Percentiles rank a stretch among this genome's conserved stretches.
Conservation (phyloP, 1,140 invertebrate genomes). For the Scaptomyza montana region DNA sequence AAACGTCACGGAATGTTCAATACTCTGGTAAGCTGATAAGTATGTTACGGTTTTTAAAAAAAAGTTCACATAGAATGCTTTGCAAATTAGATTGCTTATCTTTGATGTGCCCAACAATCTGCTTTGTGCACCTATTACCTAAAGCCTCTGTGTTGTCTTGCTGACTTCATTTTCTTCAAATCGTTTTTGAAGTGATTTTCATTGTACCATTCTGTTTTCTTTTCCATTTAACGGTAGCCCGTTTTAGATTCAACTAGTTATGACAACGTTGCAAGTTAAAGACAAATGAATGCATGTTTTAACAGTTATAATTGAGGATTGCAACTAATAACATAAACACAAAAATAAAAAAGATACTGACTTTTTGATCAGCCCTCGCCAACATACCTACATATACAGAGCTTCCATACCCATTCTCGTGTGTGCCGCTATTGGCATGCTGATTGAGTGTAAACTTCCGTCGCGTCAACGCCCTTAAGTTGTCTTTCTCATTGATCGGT, state of each 20-base stretch:
- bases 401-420: constrained; percentile 13
- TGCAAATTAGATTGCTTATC: not conserved
- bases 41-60: constrained; percentile 45
- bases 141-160: too few relatives aligned
- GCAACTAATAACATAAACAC: too few relatives aligned
- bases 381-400: not conserved
- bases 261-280: not conserved
- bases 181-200: too few relatives aligned
- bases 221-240: not conserved
- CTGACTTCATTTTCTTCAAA: not conserved
- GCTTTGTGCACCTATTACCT: too few relatives aligned
- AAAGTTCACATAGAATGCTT: not conserved
- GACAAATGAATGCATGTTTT: not conserved
- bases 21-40: constrained; percentile 40
- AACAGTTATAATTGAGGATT: too few relatives aligned
- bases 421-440: constrained; percentile 17
- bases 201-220: not conserved
- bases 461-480: constrained; percentile 37
- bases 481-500: constrained; percentile 21
- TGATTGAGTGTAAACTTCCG: constrained; percentile 54
- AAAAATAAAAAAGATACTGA: not conserved
- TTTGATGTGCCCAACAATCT: too few relatives aligned
- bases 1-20: too few relatives aligned
- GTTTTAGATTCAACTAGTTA: too few relatives aligned
- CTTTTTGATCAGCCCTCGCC: constrained; percentile 5